phyloP scores from a whole-genome alignment of 2,888 invertebrate genomes.

The Muschampia plurimacula region DNA sequence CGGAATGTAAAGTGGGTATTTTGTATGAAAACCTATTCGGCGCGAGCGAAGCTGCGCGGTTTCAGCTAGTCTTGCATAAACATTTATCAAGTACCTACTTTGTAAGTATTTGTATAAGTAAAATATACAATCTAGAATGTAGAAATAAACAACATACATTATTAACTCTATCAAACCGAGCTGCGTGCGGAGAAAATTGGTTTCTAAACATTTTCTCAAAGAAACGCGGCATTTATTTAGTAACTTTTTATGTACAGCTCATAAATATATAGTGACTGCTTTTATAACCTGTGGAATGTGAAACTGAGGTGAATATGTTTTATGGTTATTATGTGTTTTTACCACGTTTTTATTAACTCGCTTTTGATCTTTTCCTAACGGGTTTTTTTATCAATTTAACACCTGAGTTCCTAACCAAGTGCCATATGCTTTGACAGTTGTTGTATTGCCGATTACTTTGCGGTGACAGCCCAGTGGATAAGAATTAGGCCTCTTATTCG shows the following conservation, averaged over 20 bases:
- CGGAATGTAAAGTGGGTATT: no score
- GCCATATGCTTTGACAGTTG: no score
- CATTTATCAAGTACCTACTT: no score
- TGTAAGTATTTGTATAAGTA: background rate
- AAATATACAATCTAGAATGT: background rate
- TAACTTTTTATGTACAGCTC: constrained; percentile 39
- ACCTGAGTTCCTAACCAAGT: background rate
- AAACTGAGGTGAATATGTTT: constrained; percentile 7
- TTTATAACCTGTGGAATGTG: constrained; percentile 22
- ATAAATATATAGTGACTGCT: constrained; percentile 44
- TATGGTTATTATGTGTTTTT: constrained; percentile 1
- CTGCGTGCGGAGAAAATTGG: constrained; percentile 41
- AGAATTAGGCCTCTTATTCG: no score
- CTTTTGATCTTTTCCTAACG: background rate
- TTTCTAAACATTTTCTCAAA: constrained; percentile 43
- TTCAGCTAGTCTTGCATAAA: no score
- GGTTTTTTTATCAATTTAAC: background rate
- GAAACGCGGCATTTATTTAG: constrained; percentile 40
- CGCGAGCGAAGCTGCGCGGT: no score
- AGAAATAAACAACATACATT: constrained; percentile 16
- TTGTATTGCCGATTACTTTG: no score
- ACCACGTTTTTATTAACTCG: background rate
- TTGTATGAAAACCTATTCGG: no score
- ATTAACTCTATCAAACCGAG: constrained; percentile 23
- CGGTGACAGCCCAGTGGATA: no score